phyloP scores from a whole-genome alignment of 64 coral and sea anemone genomes.

The Montipora foliosa region DNA sequence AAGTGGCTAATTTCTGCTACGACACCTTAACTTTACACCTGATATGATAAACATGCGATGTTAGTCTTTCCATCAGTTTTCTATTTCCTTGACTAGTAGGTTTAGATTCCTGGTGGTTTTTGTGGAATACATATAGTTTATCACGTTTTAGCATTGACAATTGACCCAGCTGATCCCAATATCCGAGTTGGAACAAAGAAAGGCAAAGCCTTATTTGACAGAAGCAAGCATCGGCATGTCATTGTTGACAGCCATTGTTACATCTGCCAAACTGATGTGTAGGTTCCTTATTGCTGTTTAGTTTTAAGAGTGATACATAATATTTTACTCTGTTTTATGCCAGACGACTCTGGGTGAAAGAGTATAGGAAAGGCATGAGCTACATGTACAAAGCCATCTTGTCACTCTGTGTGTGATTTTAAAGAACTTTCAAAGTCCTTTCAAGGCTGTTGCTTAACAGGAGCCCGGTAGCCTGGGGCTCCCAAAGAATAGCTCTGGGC shows the following conservation, averaged over 20 bases:
- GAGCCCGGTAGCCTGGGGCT: too few species aligned
- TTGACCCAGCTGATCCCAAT: constrained; percentile 94
- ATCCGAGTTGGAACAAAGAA: constrained; percentile 56
- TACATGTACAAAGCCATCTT: too few species aligned
- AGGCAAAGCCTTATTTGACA: constrained; percentile 74
- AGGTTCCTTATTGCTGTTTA: constrained; percentile 51
- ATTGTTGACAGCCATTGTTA: constrained; percentile 96
- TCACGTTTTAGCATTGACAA: constrained; percentile 78
- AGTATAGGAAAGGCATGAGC: too few species aligned
- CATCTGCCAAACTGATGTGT: constrained; percentile 98
- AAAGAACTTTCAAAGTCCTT: too few species aligned
- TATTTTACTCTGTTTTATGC: not conserved
- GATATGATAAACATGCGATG: too few species aligned
- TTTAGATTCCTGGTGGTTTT: constrained; percentile 91
- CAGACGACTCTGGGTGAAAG: too few species aligned
- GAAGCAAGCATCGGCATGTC: constrained; percentile 91
- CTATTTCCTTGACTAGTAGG: constrained; percentile 17
- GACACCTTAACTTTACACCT: too few species aligned
- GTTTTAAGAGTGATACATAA: not conserved
- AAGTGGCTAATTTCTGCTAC: too few species aligned
- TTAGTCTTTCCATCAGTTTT: not conserved
- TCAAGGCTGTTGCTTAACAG: too few species aligned
- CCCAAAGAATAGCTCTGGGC: too few species aligned
- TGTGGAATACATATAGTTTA: constrained; percentile 81
- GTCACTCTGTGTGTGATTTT: too few species aligned